Base-by-base conservation (phyloP, 2,797 vertebrate species). In the Menidia menidia region DNA sequence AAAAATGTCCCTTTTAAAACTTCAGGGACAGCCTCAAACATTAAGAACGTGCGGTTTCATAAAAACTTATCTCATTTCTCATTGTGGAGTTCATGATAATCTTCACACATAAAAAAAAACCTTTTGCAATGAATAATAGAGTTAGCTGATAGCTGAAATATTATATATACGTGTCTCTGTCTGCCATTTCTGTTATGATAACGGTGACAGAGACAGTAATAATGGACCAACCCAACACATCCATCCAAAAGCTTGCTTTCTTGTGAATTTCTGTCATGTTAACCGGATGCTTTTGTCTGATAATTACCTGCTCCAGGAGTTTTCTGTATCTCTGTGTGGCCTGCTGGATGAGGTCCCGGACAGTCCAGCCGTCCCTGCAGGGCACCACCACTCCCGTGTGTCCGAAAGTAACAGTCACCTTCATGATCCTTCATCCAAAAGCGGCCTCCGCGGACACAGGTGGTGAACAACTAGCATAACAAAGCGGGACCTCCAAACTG, bases 321-420 rank as follows among this genome's bases (percentile, higher is more conserved):
- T 95, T 96, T 75, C 95, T 95, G 94, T 97, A 98, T 71, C 97
- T 93, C 93, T 96, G 96, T 0, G 97, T 96, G 77, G 97, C 97
- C 91, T 98, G 97, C 68, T 96, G 96, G 73, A 97, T 97, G 56
- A 98, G 94, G 81, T 98, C 96, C 58, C 95, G 88, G 61, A 98
- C 96, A 0, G 94, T 96, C 95, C 95, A 96, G 12, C 96, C 97
- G 13, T 97, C 95, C 82, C 96, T 96, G 84, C 97, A 98, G 51
- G 97, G 97, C 30, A 98, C 97, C 67, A 98, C 97, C 81, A 98
- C 97, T 57, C 95, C 95, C 0, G 96, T 98, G 88, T 94, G 86
- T 72, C 97, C 97, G 85, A 98, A 98, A 31, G 93, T 96, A 72
- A 98, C 97, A 0, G 97, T 98, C 89, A 98, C 97, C 93, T 98